phyloP scores from a whole-genome alignment of 2,888 invertebrate species.

The Meghimatium bilineatum region DNA sequence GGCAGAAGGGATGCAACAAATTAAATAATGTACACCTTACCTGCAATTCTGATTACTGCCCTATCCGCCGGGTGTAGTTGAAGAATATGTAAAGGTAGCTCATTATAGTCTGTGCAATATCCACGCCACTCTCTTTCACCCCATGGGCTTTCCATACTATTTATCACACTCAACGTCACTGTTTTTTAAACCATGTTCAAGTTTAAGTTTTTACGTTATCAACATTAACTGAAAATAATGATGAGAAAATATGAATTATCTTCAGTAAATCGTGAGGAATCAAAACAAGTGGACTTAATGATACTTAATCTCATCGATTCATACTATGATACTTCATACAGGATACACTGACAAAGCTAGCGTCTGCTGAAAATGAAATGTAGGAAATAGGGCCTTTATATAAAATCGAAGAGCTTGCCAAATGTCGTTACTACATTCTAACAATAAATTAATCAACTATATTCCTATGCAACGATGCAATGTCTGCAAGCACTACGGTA shows the following conservation, averaged over 20 bases:
- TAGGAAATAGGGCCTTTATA: too few relatives aligned
- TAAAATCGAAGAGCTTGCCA: not conserved
- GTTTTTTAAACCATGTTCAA: not conserved
- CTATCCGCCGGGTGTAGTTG: constrained; percentile 98
- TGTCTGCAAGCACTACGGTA: not conserved
- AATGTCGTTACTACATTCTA: not conserved
- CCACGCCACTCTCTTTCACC: constrained; percentile 34
- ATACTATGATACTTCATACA: too few relatives aligned
- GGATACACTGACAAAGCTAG: too few relatives aligned
- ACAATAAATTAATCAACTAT: not conserved
- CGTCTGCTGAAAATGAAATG: too few relatives aligned
- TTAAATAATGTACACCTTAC: constrained; percentile 79
- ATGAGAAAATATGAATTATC: not conserved
- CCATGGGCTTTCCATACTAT: constrained; percentile 50
- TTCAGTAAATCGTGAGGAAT: not conserved
- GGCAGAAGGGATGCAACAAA: constrained; percentile 24
- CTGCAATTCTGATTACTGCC: constrained; percentile 96
- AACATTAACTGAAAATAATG: not conserved
- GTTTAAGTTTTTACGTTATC: not conserved
- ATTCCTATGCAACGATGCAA: not conserved
- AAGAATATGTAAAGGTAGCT: constrained; percentile 82
- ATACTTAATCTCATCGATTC: too few relatives aligned
- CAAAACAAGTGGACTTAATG: not conserved
- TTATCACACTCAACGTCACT: not conserved
- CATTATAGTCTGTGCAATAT: constrained; percentile 47